Conservation (phyloP, 2,113 vertebrate genomes). For the Crypturellus undulatus region DNA sequence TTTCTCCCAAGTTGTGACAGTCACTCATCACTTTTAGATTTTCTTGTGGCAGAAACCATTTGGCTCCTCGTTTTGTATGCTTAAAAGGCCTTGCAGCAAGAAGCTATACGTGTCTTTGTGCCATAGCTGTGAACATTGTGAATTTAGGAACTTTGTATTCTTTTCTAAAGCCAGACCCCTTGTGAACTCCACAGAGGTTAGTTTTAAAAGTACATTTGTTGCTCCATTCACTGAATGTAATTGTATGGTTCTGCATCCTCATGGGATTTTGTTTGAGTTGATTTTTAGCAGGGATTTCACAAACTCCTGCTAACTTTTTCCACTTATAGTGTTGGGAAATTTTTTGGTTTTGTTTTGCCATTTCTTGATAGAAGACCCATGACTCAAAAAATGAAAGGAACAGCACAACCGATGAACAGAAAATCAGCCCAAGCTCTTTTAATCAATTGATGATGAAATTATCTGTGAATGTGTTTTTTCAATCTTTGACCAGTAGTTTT, state of each 20-base stretch:
- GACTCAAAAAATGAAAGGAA: not conserved
- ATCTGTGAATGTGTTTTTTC: constrained; percentile 24
- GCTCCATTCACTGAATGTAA: not conserved
- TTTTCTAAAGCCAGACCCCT: constrained; percentile 29
- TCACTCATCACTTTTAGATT: not conserved
- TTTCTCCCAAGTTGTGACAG: not conserved
- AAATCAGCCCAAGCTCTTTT: not conserved
- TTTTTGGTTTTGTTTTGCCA: not conserved
- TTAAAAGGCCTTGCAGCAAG: constrained; percentile 48
- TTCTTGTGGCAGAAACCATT: not conserved
- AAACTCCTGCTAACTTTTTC: not conserved
- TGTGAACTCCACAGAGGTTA: not conserved
- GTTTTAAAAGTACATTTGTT: constrained; percentile 28
- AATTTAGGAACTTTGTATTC: constrained; percentile 25
- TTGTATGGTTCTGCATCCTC: not conserved
- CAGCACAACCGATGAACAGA: not conserved
- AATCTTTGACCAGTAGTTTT: not conserved
- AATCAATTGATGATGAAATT: constrained; percentile 29
- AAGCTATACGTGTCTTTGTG: constrained; percentile 32
- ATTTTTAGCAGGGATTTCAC: constrained; percentile 3
- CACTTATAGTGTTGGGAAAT: not conserved
- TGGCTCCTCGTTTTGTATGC: not conserved
- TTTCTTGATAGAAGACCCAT: not conserved
- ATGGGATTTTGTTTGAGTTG: not conserved
- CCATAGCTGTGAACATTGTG: constrained; percentile 13